Evolutionary conservation across 1,140 invertebrate species (phyloP), one percentile per base, ranked within the genome.

Genomic region (Idris sp.): DNA sequence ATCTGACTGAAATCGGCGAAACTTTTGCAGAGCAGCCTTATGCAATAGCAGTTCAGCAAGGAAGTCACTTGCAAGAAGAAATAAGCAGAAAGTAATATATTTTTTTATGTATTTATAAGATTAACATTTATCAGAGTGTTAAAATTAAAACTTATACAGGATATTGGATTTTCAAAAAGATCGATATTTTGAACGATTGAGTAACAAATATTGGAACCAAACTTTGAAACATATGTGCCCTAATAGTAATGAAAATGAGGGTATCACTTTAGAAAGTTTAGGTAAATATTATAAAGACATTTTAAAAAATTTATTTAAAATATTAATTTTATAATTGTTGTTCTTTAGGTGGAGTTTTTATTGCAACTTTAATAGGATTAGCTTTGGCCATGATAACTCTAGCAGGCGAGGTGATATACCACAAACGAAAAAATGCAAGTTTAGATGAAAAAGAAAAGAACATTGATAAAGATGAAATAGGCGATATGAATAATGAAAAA

Each of bases 21-120:
- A 91, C 94, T 1, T 96, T 97, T 81, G 95, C 94, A 0, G 95
- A 96, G 82, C 93, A 95, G 77, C 95, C 95, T 0, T 96, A 95
- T 76, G 94, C 95, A 0, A 91, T 96, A 9, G 95, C 94, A 0
- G 93, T 96, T 0, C 94, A 95, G 80, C 94, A 96, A 84, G 95
- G 95, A 14, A 95, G 94, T 73, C 90, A 93, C 80, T 79, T 93
- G 4, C 92, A 95, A 83, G 94, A 96, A 81, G 92, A 95, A 84
- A 89, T 97, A 31, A 94, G 93, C 76, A 91, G 91, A 82, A 90
- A 88, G 82, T 92, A 84, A 86, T 41, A 28, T 19, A 49, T 16
- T 26, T 8, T 62, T 46, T 59, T 35, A 4, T 2, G 8, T 35
- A 9, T 18, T 16, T 28, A 35, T 38, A 38, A 4, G 4, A 11